These are phyloP conservation scores for Anthophora plumipes DNA, from an alignment of 2,888 invertebrate species.

Conservation along the genomic window DNA sequence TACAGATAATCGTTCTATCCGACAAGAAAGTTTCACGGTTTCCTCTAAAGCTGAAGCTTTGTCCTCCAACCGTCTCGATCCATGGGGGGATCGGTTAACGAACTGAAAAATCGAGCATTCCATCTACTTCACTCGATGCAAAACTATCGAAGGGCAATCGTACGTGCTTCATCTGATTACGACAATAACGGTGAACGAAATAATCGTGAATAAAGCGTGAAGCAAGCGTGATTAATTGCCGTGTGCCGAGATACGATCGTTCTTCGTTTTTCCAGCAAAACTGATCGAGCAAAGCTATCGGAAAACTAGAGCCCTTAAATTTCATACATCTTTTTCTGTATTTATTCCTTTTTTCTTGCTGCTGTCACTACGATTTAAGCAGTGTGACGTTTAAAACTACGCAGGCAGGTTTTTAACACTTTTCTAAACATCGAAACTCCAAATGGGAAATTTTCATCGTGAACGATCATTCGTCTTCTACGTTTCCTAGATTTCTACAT, in stretches of 20 bases:
- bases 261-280: not conserved
- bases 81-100: not conserved
- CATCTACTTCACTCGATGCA: not conserved
- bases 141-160: not conserved
- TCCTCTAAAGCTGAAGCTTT: conserved; percentile 26
- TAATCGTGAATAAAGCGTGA: not conserved
- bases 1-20: conserved; percentile 8
- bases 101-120: not conserved
- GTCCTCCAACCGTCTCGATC: conserved; percentile 16
- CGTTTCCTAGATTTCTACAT: not conserved
- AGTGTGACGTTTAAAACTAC: not conserved
- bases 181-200: not conserved
- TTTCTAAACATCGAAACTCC: not conserved
- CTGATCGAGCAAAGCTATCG: conserved; percentile 2
- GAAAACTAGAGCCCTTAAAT: conserved; percentile 7
- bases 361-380: not conserved
- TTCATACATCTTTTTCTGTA: not conserved
- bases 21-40: not conserved
- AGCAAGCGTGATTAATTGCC: not conserved
- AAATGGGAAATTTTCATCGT: conserved; percentile 4
- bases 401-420: not conserved
- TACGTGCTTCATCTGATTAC: not conserved
- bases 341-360: not conserved
- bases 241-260: not conserved
- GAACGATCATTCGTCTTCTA: not conserved